A percentile compares a stretch with the other conserved stretches of the same genome.
These are phyloP conservation scores for Capreolus pygargus DNA, from an alignment of 2,113 vertebrate species.

Conservation along the genomic window DNA sequence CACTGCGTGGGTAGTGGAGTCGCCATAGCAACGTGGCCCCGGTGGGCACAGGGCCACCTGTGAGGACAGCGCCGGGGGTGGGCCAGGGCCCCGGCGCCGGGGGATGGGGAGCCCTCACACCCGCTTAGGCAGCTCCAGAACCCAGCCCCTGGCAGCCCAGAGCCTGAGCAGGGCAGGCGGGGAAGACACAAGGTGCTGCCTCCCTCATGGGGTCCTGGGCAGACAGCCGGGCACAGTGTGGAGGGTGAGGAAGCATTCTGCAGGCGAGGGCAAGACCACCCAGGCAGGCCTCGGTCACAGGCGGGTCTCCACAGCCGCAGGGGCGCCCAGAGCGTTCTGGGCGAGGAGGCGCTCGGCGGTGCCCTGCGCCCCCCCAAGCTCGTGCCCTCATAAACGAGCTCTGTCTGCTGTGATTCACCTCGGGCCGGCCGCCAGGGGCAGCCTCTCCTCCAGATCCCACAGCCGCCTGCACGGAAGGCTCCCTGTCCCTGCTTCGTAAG, in stretches of 20 bases:
- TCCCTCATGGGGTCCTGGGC: not conserved
- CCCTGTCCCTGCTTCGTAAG: accelerated
- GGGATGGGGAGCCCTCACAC: not conserved
- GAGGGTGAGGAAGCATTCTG: not conserved
- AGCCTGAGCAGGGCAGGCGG: not conserved
- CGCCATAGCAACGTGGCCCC: conserved; percentile 66
- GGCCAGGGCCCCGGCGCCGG: not conserved
- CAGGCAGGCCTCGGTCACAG: not conserved
- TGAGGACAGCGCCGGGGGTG: not conserved
- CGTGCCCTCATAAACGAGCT: accelerated
- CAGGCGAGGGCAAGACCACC: not conserved
- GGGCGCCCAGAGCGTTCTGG: not conserved
- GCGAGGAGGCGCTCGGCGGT: accelerated
- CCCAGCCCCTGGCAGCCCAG: not conserved
- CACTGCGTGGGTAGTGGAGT: conserved; percentile 59
- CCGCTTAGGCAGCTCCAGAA: not conserved
- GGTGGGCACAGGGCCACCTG: conserved; percentile 42
- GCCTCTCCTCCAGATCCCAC: not conserved
- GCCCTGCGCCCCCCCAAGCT: accelerated
- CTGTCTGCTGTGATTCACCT: not conserved
- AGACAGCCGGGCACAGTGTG: not conserved
- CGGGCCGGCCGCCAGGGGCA: not conserved
- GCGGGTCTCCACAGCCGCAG: not conserved
- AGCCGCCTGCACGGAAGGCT: not conserved
- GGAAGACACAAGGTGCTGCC: not conserved